Evolutionary conservation across 53 echinoderm and acorn worm genomes (phyloP), one percentile per base, ranked within the genome.

Genomic region (Hippasteria phrygiana): DNA sequence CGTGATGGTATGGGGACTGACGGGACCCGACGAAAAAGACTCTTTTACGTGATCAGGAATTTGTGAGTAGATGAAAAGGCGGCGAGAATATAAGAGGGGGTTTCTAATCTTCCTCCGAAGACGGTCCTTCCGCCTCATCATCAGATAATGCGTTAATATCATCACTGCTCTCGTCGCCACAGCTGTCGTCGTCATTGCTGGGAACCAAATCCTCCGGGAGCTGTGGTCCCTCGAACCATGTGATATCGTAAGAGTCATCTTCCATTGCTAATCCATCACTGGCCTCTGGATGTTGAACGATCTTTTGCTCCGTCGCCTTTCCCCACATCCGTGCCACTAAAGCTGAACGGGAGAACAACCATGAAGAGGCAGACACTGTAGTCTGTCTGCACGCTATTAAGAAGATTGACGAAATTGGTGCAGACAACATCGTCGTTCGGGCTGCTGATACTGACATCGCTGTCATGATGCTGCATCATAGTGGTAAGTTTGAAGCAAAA

Each of bases 361-460:
- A 90, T 18, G 14, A 55, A 0, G 83, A 90, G 37, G 90, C 75
- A 20, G 90, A 90, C 14, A 83, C 90, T 2, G 17, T 29, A 28
- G 32, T 90, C 11, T 56, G 54, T 34, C 51, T 71, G 17, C 90
- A 90, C 43, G 62, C 28, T 0, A n/a, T n/a, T n/a, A 84, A 56
- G 62, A 62, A 6, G 26, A 43, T 41, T n/a, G 39, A 17, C 1
- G 79, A 62, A 16, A 28, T 0, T 41, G 24, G 41, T 1, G 26
- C 14, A 20, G n/a, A n/a, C n/a, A 53, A 83, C 12, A 90, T 74
- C 5, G 43, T 83, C 45, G 53, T 90, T 8, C 17, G 84, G 9
- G 73, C 83, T 2, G n/a, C 73, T 13, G 90, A 90, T 27, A 90
- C 83, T 10, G 90, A 90, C 35, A 74, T 74, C 32, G 40, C 62